Base-by-base conservation (phyloP, 1,140 invertebrate genomes). In the Cyclargus thomasi region DNA sequence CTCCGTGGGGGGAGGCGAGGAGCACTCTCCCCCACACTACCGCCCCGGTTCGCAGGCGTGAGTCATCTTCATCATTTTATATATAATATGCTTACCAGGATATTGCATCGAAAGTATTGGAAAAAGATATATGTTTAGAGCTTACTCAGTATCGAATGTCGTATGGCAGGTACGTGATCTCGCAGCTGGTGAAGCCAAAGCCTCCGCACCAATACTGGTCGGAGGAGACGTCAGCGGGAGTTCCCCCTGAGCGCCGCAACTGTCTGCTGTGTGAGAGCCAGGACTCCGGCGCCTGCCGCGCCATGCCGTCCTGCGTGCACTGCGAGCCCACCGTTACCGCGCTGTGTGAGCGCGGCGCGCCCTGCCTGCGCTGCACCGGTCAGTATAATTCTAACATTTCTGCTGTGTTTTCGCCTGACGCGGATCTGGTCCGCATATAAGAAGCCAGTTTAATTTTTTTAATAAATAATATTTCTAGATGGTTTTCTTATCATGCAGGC, bases 141-240 rank as follows among this genome's bases (percentile, higher is more conserved):
- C 39, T 4, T 8, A 47, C 14, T 47, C 39, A 29, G 29, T 0
- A 47, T 47, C 1, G 6, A 2, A 47, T 47, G 39, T 47, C 2
- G 39, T 47, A 3, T 8, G 14, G 16, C 72, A 88, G 86, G 0
- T 89, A 87, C 74, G 86, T 89, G 6, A 82, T 87, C 1, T 86
- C 85, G 1, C 85, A 88, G 67, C 85, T 86, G 74, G 82, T 86
- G 65, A 85, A 87, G 63, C 86, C 85, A 10, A 85, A 86, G 72
- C 81, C 85, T 0, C 86, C 85, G 0, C 86, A 87, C 72, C 83
- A 87, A 74, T 87, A 87, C 73, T 90, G 87, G 86, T 81, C 86
- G 70, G 85, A 88, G 70, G 85, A 90, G 73, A 88, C 86, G 0
- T 82, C 83, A 0, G 70, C 82, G 64, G 78, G 78, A 16, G 71